A percentile compares a stretch with the other conserved stretches of the same genome.
Evolutionary conservation across 2,888 invertebrate species (phyloP).

Genomic region (Chrysolina americana): DNA sequence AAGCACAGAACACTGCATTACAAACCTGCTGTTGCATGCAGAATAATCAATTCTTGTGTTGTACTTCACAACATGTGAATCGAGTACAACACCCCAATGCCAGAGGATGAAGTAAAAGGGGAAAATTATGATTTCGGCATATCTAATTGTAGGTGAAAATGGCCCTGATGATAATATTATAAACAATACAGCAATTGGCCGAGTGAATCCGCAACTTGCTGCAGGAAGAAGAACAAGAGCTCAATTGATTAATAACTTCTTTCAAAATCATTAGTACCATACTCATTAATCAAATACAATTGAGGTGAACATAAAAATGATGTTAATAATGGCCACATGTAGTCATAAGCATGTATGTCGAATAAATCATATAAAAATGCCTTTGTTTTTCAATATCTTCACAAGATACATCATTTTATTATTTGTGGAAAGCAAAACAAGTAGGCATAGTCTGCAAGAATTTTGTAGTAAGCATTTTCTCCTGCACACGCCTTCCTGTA

Average conservation of each 20-base stretch:
- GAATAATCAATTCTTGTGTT: no score
- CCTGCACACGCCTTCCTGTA: no score
- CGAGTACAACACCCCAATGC: conserved; percentile 16
- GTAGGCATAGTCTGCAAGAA: background rate
- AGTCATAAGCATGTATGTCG: background rate
- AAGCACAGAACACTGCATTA: no score
- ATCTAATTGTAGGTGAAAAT: conserved; percentile 16
- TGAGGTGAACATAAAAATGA: background rate
- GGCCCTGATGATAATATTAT: background rate
- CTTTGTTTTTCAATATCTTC: background rate
- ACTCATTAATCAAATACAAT: conserved; percentile 1
- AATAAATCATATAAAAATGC: background rate
- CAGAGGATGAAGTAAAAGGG: conserved; percentile 23
- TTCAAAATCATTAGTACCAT: conserved; percentile 3
- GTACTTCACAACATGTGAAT: no score
- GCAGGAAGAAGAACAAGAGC: conserved; percentile 26
- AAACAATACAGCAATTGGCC: conserved; percentile 19
- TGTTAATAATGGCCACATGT: background rate
- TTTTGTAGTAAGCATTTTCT: background rate
- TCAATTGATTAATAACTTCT: conserved; percentile 15
- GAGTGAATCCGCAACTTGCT: conserved; percentile 29
- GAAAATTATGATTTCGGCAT: conserved; percentile 26
- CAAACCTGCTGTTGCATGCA: no score
- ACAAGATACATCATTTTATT: no score
- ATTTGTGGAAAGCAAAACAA: background rate